Percentiles rank a stretch among this genome's conserved stretches.
phyloP scores from a whole-genome alignment of 2,888 invertebrate species.

The Andrena trimmerana region DNA sequence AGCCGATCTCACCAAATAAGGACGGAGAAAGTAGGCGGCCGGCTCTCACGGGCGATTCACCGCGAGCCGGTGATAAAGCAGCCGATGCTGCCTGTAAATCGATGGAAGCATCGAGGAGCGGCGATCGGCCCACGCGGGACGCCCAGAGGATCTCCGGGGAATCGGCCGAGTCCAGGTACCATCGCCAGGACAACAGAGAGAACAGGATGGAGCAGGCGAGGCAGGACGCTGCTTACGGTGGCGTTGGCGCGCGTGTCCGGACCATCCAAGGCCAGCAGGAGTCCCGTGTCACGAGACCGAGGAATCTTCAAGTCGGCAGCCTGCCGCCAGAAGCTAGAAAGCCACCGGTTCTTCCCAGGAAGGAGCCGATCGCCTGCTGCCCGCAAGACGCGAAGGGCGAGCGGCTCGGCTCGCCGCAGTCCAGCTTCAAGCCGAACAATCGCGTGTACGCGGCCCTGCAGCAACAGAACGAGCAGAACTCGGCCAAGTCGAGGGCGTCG shows the following conservation, averaged over 20 bases:
- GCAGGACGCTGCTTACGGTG: slow-evolving; percentile 62
- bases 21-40: slow-evolving; percentile 78
- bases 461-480: slow-evolving; percentile 69
- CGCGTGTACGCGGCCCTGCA: slow-evolving; percentile 69
- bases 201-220: slow-evolving; percentile 51
- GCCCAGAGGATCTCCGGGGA: slow-evolving; percentile 38
- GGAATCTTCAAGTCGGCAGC: slow-evolving; percentile 45
- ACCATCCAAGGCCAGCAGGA: slow-evolving; percentile 70
- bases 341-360: slow-evolving; percentile 73
- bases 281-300: slow-evolving; percentile 54
- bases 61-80: slow-evolving; percentile 65
- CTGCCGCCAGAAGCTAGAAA: slow-evolving; percentile 66
- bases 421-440: slow-evolving; percentile 78
- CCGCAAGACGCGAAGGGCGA: slow-evolving; percentile 70
- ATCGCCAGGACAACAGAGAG: slow-evolving; percentile 35
- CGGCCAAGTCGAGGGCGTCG: slow-evolving; percentile 44
- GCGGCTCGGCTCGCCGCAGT: slow-evolving; percentile 57
- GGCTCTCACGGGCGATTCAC: slow-evolving; percentile 64
- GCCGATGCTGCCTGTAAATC: slow-evolving; percentile 66
- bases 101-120: slow-evolving; percentile 60
- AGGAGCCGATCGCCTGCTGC: slow-evolving; percentile 54
- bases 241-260: slow-evolving; percentile 70
- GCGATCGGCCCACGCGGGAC: slow-evolving; percentile 53
- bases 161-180: slow-evolving; percentile 29
- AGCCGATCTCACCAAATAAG: slow-evolving; percentile 78